Conservation (phyloP, 2,888 invertebrate species). For the Hemithea aestivaria region DNA sequence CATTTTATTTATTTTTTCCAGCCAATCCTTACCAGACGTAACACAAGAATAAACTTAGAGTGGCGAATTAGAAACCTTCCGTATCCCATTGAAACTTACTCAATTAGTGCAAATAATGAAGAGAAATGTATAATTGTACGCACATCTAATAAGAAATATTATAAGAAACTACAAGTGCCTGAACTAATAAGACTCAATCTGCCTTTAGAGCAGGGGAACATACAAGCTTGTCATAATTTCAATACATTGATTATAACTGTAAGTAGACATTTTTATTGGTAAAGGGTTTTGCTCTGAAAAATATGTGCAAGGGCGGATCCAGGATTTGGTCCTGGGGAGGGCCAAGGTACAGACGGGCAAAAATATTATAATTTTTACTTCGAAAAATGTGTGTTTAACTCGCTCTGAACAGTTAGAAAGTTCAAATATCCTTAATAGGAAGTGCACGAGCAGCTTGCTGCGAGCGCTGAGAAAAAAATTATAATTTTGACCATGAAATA, state of each 20-base stretch:
- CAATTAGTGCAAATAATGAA: conserved; percentile 82
- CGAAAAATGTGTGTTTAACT: no score
- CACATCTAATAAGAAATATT: conserved; percentile 91
- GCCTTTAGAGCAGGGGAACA: conserved; percentile 80
- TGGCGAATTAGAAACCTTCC: conserved; percentile 91
- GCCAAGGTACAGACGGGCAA: no score
- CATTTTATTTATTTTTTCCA: no score
- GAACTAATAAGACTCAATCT: conserved; percentile 84
- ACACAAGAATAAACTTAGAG: conserved; percentile 86
- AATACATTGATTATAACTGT: conserved; percentile 88
- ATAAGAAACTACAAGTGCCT: conserved; percentile 83
- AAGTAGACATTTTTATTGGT: conserved; percentile 37
- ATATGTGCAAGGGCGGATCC: no score
- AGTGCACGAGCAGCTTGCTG: no score
- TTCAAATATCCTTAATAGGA: no score
- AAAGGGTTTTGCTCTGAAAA: no score
- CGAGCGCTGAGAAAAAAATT: no score
- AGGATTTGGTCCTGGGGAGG: no score
- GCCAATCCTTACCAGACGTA: conserved; percentile 84
- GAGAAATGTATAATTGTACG: conserved; percentile 82
- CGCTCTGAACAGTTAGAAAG: no score
- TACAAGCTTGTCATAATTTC: conserved; percentile 84
- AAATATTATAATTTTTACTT: no score
- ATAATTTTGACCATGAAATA: no score
- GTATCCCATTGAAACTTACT: conserved; percentile 85